Conservation (phyloP, 2,113 vertebrate genomes). For the Mixornis gularis region DNA sequence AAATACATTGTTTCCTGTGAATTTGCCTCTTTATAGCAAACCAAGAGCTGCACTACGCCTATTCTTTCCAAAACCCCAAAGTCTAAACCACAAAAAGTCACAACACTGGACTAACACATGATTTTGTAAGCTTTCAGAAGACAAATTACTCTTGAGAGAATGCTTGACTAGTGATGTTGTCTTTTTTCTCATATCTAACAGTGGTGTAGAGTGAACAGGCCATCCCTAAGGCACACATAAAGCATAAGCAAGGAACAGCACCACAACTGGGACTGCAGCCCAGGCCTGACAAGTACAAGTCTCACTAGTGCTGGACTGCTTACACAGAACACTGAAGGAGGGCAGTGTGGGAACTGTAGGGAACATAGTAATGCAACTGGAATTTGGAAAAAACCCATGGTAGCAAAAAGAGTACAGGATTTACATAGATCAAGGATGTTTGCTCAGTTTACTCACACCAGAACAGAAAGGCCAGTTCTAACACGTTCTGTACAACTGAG, state of each 20-base stretch:
- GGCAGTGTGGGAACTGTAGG: background rate
- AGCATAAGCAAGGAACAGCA: background rate
- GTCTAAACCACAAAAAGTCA: background rate
- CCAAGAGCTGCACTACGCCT: background rate
- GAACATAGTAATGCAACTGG: background rate
- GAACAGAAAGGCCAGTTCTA: background rate
- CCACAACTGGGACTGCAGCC: background rate
- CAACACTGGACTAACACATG: background rate
- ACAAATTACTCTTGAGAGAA: background rate
- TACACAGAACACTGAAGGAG: background rate
- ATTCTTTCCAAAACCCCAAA: background rate
- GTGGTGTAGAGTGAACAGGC: background rate
- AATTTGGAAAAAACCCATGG: rapidly evolving
- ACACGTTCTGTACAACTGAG: background rate
- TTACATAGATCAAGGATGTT: background rate
- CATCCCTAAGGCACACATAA: background rate
- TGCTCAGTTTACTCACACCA: background rate
- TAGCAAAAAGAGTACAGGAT: background rate
- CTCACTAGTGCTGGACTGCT: background rate
- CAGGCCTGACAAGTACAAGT: background rate
- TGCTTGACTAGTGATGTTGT: background rate
- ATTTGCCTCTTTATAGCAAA: background rate
- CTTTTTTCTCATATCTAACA: background rate
- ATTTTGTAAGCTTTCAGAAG: background rate
- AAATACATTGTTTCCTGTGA: background rate